Evolutionary conservation across 2,113 vertebrate genomes (phyloP).

Genomic region (Lamprologus sp.): DNA sequence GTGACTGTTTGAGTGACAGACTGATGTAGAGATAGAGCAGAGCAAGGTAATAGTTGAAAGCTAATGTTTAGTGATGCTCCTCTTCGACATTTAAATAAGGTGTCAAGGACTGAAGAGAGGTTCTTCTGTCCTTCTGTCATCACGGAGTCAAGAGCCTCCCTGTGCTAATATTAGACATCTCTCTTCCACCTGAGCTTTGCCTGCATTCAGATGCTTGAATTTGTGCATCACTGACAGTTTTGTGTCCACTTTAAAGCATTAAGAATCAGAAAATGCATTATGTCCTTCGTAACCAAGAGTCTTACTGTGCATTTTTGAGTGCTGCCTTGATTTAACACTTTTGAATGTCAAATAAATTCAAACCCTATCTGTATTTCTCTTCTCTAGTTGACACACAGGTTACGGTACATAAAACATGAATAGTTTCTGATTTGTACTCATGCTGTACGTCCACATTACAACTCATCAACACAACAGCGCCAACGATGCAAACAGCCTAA

Average conservation of each 20-base stretch:
- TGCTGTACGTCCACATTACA: not conserved
- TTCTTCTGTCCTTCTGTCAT: constrained; percentile 48
- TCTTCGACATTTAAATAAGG: constrained; percentile 50
- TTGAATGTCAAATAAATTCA: not conserved
- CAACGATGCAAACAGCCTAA: constrained; percentile 22
- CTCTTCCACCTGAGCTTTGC: not conserved
- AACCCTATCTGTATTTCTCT: not conserved
- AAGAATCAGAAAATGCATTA: not conserved
- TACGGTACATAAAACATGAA: not conserved
- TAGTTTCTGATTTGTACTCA: constrained; percentile 17
- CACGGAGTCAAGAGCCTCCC: not conserved
- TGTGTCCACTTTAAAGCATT: not conserved
- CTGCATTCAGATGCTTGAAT: not conserved
- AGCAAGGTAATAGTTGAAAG: constrained; percentile 23
- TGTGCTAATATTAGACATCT: constrained; percentile 18
- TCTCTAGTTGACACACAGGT: not conserved
- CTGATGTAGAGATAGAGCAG: constrained; percentile 1
- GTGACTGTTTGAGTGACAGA: constrained; percentile 21
- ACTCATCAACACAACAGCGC: not conserved
- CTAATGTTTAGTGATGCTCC: constrained; percentile 46
- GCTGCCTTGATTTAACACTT: not conserved
- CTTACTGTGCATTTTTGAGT: not conserved
- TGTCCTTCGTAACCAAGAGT: not conserved
- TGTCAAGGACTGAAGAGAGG: constrained; percentile 39
- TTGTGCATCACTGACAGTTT: not conserved